Conservation (phyloP, 2,113 vertebrate species). For the Crocuta crocuta region DNA sequence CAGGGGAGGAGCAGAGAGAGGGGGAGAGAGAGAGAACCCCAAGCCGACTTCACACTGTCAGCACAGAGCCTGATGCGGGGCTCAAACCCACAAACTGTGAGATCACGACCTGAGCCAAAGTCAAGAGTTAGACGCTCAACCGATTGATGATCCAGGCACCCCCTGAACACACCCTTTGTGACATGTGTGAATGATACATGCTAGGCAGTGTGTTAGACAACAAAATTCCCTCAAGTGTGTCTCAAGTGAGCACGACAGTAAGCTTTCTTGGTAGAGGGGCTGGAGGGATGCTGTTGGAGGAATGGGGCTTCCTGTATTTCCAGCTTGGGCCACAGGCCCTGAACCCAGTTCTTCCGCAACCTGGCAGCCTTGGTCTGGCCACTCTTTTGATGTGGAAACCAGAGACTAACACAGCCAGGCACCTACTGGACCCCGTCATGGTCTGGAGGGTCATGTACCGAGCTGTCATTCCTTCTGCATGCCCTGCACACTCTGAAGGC, state of each 20-base stretch:
- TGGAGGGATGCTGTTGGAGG: not conserved
- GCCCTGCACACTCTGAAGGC: not conserved
- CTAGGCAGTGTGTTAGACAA: not conserved
- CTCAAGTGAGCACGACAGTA: no score
- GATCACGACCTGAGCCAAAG: no score
- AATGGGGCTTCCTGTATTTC: not conserved
- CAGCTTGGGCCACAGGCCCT: not conserved
- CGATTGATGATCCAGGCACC: no score
- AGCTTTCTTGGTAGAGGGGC: not conserved
- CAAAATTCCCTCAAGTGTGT: not conserved
- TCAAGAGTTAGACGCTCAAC: no score
- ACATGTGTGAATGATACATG: not conserved
- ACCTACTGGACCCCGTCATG: not conserved
- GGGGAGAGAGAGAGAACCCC: no score
- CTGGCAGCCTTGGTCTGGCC: not conserved
- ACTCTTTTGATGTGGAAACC: not conserved
- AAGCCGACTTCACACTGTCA: no score
- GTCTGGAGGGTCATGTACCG: not conserved
- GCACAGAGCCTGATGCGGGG: no score
- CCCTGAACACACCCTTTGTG: not conserved
- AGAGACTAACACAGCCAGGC: not conserved
- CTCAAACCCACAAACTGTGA: no score
- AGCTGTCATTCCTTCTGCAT: rapidly evolving
- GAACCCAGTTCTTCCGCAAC: not conserved
- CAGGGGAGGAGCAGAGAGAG: no score